These are phyloP conservation scores for Bimastos eiseni DNA, from an alignment of 2,888 invertebrate genomes.

Conservation along the genomic window DNA sequence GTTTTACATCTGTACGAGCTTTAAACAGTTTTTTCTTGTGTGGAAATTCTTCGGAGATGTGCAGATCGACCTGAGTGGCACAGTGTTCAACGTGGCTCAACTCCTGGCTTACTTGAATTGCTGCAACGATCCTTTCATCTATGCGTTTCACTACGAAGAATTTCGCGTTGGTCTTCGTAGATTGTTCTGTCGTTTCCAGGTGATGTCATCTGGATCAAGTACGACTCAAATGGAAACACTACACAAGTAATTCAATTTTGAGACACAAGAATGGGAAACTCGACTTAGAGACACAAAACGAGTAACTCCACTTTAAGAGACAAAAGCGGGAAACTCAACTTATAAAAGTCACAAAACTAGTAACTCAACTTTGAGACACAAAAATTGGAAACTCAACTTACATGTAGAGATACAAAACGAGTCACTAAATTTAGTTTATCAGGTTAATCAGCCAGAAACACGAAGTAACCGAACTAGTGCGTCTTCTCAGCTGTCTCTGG, in stretches of 20 bases:
- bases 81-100: background rate
- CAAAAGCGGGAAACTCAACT: no score
- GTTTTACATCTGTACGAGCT: background rate
- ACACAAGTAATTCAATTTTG: background rate
- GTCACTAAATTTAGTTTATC: no score
- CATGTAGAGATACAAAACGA: no score
- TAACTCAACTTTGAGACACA: no score
- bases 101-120: background rate
- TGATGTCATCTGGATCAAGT: background rate
- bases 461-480: background rate
- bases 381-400: no score
- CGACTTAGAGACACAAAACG: no score
- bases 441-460: no score
- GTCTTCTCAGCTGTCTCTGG: no score
- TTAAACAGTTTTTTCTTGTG: background rate
- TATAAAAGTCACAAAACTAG: no score
- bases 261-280: no score
- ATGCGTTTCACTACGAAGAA: slow-evolving; percentile 13
- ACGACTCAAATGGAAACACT: background rate
- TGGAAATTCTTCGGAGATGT: background rate
- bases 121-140: slow-evolving; percentile 20
- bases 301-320: no score
- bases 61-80: background rate
- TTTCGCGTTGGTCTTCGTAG: background rate
- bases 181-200: background rate